Conservation (phyloP, 2,113 vertebrate species). For the Corythornis madagascariensis region DNA sequence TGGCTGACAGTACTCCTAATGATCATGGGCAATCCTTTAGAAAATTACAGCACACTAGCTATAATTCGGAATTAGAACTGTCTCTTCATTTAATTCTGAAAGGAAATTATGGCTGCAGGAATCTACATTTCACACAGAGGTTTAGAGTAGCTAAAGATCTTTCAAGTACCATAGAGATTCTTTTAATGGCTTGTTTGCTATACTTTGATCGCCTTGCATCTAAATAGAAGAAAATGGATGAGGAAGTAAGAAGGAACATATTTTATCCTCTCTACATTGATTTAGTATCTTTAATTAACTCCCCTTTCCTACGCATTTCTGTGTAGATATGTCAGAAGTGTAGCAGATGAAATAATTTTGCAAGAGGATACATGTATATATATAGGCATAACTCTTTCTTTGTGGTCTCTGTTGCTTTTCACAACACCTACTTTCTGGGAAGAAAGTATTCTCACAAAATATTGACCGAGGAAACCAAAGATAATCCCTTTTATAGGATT, state of each 20-base stretch:
- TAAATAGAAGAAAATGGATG: neutral
- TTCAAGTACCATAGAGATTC: neutral
- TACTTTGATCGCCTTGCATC: neutral
- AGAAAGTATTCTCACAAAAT: neutral
- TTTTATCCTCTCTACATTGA: neutral
- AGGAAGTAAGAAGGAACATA: neutral
- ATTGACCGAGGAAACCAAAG: neutral
- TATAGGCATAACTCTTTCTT: neutral
- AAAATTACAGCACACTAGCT: slow-evolving; percentile 14
- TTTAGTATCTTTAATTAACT: neutral
- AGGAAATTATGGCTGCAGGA: slow-evolving; percentile 37
- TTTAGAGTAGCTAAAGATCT: slow-evolving; percentile 44
- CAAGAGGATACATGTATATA: neutral
- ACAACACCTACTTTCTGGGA: neutral
- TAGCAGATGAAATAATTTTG: neutral
- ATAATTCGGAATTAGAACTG: neutral
- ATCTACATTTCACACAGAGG: neutral
- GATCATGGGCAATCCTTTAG: neutral
- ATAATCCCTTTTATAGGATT: neutral
- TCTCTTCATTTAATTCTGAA: slow-evolving; percentile 4
- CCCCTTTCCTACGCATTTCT: neutral
- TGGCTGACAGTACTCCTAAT: neutral
- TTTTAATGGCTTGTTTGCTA: neutral
- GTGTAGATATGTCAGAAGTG: neutral
- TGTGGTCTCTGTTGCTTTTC: neutral